Evolutionary conservation across 92 coral and sea anemone genomes (phyloP), one percentile per base, ranked within the genome.

Genomic region (Porites rus): DNA sequence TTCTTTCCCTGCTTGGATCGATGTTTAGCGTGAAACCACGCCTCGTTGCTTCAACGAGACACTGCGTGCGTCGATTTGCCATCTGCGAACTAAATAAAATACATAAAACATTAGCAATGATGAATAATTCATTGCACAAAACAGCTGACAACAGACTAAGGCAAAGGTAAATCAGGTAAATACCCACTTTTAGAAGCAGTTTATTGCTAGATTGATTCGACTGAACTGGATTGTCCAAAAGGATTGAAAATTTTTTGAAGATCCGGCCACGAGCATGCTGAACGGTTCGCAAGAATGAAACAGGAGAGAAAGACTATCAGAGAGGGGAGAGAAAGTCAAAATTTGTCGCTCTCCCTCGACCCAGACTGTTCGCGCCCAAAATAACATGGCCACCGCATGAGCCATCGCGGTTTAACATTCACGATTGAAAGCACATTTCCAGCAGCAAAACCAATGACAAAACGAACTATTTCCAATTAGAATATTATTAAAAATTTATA

Each of bases 1-100:
- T 82, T 52, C 77, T 71, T 82, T 60, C 65, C 65, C 65, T n/a
- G n/a, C 65, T 60, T 60, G 65, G 65, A 83, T 72, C 87, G 66
- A 60, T 51, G 79, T 83, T 75, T 61, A 83, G 79, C 68, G 80
- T 70, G 60, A 83, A 70, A 58, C 87, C 79, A 19, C 87, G 87
- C 79, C 71, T 83, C 18, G 80, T 54, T 67, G 69, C 81, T 72
- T 72, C 88, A 75, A n/a, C n/a, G n/a, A n/a, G n/a, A n/a, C n/a
- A n/a, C n/a, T n/a, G n/a, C n/a, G n/a, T n/a, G n/a, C n/a, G n/a
- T n/a, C n/a, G n/a, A n/a, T n/a, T n/a, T n/a, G n/a, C n/a, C n/a
- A n/a, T n/a, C n/a, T n/a, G n/a, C n/a, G n/a, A n/a, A n/a, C n/a
- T n/a, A n/a, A n/a, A n/a, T n/a, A n/a, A n/a, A n/a, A n/a, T n/a